phyloP scores from a whole-genome alignment of 1,140 invertebrate species.

The Eufriesea mexicana region DNA sequence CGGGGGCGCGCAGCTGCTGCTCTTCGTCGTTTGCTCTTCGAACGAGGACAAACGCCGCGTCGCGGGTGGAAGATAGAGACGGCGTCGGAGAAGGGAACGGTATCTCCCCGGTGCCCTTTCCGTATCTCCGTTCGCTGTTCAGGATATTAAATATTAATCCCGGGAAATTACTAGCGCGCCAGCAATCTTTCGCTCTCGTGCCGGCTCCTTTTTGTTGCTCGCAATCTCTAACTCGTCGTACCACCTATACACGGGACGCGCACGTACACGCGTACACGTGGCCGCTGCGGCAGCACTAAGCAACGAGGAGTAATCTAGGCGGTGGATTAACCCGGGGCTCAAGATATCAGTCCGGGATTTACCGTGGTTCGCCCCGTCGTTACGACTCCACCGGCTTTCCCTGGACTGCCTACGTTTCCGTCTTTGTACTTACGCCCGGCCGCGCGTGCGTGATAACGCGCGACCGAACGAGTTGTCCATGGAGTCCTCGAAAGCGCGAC shows the following conservation, averaged over 20 bases:
- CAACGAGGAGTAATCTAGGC: constrained; percentile 75
- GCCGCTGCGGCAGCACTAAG: constrained; percentile 37
- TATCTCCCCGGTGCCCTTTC: constrained; percentile 9
- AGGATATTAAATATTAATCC: constrained; percentile 82
- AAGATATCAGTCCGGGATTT: constrained; percentile 75
- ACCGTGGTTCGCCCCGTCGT: constrained; percentile 56
- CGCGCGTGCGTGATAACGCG: constrained; percentile 11
- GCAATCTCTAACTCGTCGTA: constrained; percentile 71
- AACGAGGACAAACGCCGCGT: not conserved
- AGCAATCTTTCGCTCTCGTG: constrained; percentile 73
- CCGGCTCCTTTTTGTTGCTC: constrained; percentile 65
- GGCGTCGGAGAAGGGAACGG: constrained; percentile 5
- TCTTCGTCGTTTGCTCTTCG: constrained; percentile 8
- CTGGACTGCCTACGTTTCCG: constrained; percentile 27
- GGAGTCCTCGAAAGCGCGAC: not conserved
- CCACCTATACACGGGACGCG: not conserved
- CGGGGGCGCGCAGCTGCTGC: not conserved
- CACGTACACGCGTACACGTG: constrained; percentile 1
- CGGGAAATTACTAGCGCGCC: constrained; percentile 78
- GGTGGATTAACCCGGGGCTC: constrained; percentile 74
- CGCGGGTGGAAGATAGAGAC: not conserved
- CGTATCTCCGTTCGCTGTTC: constrained; percentile 53
- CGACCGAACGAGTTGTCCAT: too few relatives aligned
- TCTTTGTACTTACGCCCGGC: not conserved
- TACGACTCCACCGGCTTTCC: constrained; percentile 24